Evolutionary conservation across 2,888 invertebrate genomes (phyloP).

Genomic region (Tachina fera): DNA sequence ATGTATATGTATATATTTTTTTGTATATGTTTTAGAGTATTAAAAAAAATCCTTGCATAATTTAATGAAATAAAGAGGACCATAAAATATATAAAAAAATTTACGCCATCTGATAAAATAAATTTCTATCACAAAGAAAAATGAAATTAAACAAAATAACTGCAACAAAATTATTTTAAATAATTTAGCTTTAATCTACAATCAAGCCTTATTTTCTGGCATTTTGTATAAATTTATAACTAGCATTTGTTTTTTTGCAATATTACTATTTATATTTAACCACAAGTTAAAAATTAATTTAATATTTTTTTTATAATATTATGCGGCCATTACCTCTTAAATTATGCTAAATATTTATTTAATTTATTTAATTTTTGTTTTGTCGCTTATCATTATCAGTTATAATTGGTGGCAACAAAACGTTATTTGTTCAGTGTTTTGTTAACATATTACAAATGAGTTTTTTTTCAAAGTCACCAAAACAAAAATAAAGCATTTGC

Average conservation of each 20-base stretch:
- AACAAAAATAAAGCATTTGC: slow-evolving; percentile 16
- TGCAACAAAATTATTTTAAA: background rate
- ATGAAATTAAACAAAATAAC: background rate
- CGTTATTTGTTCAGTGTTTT: slow-evolving; percentile 44
- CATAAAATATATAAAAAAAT: background rate
- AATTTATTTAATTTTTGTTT: slow-evolving; percentile 34
- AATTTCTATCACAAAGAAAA: no score
- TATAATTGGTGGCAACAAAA: slow-evolving; percentile 39
- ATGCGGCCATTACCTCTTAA: slow-evolving; percentile 13
- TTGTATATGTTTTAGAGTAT: background rate
- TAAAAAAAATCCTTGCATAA: slow-evolving; percentile 25
- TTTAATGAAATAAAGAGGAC: slow-evolving; percentile 13
- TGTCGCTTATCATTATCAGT: slow-evolving; percentile 35
- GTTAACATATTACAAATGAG: slow-evolving; percentile 49
- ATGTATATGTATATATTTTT: slow-evolving; percentile 16
- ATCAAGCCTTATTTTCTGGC: background rate
- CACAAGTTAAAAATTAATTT: background rate
- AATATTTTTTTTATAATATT: background rate
- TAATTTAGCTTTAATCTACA: background rate
- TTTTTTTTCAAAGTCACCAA: slow-evolving; percentile 13
- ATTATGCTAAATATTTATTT: slow-evolving; percentile 31
- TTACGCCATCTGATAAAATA: background rate
- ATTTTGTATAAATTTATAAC: background rate
- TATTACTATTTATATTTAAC: background rate
- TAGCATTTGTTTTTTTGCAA: no score